These are phyloP conservation scores for Daphoenositta chrysoptera DNA, from an alignment of 2,113 vertebrate species.

Conservation along the genomic window DNA sequence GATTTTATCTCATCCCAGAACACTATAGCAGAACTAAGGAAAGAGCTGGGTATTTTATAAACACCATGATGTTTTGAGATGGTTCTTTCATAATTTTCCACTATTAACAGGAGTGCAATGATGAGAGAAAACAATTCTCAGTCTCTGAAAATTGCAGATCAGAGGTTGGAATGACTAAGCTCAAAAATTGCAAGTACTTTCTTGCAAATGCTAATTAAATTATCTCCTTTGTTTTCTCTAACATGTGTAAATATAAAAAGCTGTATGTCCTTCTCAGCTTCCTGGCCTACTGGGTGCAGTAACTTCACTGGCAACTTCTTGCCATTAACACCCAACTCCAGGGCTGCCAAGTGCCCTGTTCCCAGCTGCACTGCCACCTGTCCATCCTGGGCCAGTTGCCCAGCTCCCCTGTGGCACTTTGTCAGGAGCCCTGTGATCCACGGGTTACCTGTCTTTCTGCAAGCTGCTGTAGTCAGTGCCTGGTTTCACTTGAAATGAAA, in stretches of 20 bases:
- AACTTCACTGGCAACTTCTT: neutral
- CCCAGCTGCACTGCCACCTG: neutral
- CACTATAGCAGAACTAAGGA: neutral
- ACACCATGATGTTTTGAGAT: neutral
- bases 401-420: neutral
- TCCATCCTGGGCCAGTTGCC: neutral
- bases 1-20: neutral
- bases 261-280: neutral
- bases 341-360: neutral
- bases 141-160: neutral
- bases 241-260: neutral
- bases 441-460: neutral
- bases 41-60: neutral
- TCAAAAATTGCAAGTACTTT: neutral
- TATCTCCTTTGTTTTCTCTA: neutral
- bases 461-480: neutral
- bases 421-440: fast-evolving
- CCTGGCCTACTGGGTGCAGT: neutral
- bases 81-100: neutral
- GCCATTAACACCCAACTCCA: neutral
- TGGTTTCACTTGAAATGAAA: neutral
- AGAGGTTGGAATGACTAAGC: neutral
- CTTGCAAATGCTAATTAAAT: neutral
- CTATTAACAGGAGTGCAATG: neutral
- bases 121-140: neutral